Evolutionary conservation across 2,888 invertebrate species (phyloP).

Genomic region (Tipula confusa): DNA sequence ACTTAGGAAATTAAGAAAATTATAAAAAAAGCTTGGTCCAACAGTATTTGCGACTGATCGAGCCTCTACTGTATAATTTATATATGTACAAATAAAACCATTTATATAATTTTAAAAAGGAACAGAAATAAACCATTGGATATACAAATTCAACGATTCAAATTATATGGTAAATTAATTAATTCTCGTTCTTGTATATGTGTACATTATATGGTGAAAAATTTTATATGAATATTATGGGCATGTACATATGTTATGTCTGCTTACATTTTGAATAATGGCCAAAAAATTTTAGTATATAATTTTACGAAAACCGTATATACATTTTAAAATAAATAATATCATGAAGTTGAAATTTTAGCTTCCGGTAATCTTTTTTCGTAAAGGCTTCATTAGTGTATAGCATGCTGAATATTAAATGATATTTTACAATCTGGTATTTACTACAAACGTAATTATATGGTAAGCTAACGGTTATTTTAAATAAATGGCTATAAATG

Average conservation of each 20-base stretch:
- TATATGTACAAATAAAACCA: not conserved
- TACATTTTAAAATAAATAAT: not conserved
- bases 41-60: too few relatives aligned
- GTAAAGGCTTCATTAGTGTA: not conserved
- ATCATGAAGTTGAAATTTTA: not conserved
- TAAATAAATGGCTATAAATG: too few relatives aligned
- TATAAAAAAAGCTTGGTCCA: too few relatives aligned
- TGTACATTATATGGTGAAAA: not conserved
- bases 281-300: not conserved
- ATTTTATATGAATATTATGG: not conserved
- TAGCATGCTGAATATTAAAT: not conserved
- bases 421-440: not conserved
- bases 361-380: not conserved
- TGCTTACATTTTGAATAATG: not conserved
- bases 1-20: too few relatives aligned
- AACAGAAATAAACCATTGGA: not conserved
- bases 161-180: slow-evolving; percentile 20
- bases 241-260: not conserved
- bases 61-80: too few relatives aligned
- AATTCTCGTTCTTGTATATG: not conserved
- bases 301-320: not conserved
- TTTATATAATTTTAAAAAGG: not conserved
- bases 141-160: not conserved
- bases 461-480: not conserved
- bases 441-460: not conserved